These are phyloP conservation scores for Liolophura sinensis DNA, from an alignment of 1,140 invertebrate species.

Conservation along the genomic window DNA sequence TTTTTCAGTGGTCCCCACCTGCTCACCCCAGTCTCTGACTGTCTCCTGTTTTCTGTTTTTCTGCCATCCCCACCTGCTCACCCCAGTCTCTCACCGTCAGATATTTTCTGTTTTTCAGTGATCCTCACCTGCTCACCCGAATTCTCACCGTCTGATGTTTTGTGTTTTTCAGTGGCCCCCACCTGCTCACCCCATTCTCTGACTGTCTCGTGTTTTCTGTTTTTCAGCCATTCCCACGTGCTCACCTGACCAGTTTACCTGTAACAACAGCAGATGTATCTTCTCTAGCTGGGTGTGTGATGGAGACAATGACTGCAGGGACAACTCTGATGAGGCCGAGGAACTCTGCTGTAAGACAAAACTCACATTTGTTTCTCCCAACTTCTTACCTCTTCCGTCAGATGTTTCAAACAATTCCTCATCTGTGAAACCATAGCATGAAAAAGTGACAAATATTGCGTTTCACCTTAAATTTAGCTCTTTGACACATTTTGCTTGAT, in stretches of 20 bases:
- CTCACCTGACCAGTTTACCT: slow-evolving; percentile 80
- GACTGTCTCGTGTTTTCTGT: slow-evolving; percentile 36
- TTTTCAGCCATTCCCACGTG: slow-evolving; percentile 45
- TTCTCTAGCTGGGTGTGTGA: slow-evolving; percentile 87
- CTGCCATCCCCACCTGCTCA: too few species aligned
- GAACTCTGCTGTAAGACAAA: slow-evolving; percentile 36
- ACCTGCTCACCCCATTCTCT: slow-evolving; percentile 74
- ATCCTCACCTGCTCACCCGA: slow-evolving; percentile 61
- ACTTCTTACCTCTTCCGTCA: not conserved
- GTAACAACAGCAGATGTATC: slow-evolving; percentile 88
- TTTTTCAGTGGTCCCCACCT: slow-evolving; percentile 61
- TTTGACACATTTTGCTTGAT: too few species aligned
- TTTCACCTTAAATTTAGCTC: not conserved
- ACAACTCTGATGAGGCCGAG: slow-evolving; percentile 49
- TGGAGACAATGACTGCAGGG: slow-evolving; percentile 78
- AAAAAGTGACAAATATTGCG: not conserved
- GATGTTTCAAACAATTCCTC: not conserved
- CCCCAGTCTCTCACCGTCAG: too few species aligned
- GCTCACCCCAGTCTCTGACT: slow-evolving; percentile 89
- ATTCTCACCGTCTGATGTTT: not conserved
- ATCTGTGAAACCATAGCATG: too few species aligned
- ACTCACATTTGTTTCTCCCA: not conserved
- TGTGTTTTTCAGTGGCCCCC: slow-evolving; percentile 37
- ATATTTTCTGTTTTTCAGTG: slow-evolving; percentile 26
- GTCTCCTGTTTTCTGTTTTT: too few species aligned